Percentiles rank a stretch among this genome's conserved stretches.
Conservation (phyloP, 2,888 invertebrate species). For the Drosophila subsilvestris region DNA sequence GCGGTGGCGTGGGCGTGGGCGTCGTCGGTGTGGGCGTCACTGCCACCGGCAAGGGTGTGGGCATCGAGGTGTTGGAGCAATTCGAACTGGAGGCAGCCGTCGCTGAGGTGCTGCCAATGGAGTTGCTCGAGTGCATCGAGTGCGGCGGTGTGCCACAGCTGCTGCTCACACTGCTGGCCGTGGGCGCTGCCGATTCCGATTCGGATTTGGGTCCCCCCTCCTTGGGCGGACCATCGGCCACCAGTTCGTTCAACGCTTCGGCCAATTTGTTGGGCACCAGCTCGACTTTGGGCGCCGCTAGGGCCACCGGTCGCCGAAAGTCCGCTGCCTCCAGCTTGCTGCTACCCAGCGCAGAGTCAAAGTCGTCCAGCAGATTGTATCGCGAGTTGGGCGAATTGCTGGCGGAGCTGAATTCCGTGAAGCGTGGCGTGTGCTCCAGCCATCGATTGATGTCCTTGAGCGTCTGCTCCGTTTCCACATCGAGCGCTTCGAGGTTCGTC, state of each 20-base stretch:
- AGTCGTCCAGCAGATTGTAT: conserved; percentile 88
- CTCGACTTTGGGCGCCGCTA: conserved; percentile 83
- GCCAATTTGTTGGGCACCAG: conserved; percentile 84
- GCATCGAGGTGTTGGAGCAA: conserved; percentile 71
- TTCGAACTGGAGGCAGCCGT: conserved; percentile 77
- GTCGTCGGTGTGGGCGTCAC: conserved; percentile 46
- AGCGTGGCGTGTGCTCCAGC: conserved; percentile 93
- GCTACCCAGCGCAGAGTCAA: conserved; percentile 84
- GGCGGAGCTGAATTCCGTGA: conserved; percentile 90
- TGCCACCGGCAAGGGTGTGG: conserved; percentile 54
- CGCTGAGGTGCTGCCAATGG: conserved; percentile 82
- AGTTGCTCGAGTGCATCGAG: conserved; percentile 81
- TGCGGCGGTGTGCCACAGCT: conserved; percentile 82
- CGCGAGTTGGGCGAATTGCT: conserved; percentile 90
- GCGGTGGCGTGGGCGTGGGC: conserved; percentile 40
- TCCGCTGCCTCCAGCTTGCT: conserved; percentile 84
- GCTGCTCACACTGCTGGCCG: conserved; percentile 80
- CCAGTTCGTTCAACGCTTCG: conserved; percentile 85
- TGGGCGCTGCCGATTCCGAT: conserved; percentile 50
- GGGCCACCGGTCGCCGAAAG: conserved; percentile 84
- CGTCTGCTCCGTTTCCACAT: conserved; percentile 88
- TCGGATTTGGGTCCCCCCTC: conserved; percentile 50
- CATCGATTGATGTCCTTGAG: conserved; percentile 94
- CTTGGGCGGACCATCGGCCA: conserved; percentile 67
- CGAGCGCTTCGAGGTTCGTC: conserved; percentile 87